Conservation (phyloP, 2,797 vertebrate species). For the Gymnocypris eckloni region DNA sequence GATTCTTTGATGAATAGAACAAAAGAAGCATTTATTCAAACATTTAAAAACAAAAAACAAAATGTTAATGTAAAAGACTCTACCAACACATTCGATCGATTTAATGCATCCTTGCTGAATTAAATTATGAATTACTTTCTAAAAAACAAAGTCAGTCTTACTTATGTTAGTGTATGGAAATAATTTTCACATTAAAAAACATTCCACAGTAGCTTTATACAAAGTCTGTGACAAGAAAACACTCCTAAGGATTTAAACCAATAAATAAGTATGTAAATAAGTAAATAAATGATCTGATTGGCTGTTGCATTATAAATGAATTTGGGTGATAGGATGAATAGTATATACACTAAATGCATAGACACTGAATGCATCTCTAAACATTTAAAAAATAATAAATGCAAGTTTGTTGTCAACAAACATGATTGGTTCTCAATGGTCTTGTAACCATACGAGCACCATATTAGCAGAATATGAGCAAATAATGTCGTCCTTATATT, state of each 20-base stretch:
- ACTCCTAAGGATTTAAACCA: not conserved
- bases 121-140: not conserved
- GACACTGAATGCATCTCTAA: not conserved
- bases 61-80: not conserved
- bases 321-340: not conserved
- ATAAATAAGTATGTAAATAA: not conserved
- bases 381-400: not conserved
- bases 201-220: not conserved
- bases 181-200: not conserved
- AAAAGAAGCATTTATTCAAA: not conserved
- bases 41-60: not conserved
- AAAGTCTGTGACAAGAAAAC: constrained; percentile 4
- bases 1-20: not conserved
- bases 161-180: not conserved
- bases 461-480: not conserved
- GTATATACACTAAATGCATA: not conserved
- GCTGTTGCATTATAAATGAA: not conserved
- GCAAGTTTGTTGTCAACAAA: not conserved
- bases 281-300: not conserved
- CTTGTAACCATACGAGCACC: not conserved
- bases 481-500: not conserved
- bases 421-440: not conserved
- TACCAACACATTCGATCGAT: not conserved
- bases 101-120: not conserved
- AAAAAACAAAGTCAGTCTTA: not conserved